Conservation (phyloP, 1,140 invertebrate species). For the Drosophila tropicalis region DNA sequence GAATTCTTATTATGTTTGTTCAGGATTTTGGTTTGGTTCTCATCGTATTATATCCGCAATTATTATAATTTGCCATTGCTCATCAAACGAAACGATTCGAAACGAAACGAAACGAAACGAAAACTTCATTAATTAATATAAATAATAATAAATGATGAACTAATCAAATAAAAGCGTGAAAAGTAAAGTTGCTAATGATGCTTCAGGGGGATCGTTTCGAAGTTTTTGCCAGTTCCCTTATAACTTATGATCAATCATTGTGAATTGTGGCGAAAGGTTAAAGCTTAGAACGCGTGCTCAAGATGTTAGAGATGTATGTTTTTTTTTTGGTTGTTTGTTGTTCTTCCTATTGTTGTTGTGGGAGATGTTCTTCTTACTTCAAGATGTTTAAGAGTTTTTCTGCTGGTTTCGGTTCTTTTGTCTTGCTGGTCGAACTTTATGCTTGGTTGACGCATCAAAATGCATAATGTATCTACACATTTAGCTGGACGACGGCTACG, state of each 20-base stretch:
- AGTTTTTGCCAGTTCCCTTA: background rate
- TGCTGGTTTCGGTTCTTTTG: background rate
- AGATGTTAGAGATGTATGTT: background rate
- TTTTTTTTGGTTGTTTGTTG: background rate
- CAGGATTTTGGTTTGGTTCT: background rate
- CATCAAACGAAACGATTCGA: constrained; percentile 21
- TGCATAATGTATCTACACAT: constrained; percentile 62
- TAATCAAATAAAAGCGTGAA: constrained; percentile 80
- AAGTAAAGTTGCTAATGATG: constrained; percentile 60
- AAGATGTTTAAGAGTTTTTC: background rate
- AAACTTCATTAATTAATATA: constrained; percentile 70
- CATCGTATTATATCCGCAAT: constrained; percentile 65
- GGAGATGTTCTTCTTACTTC: background rate
- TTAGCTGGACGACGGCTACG: constrained; percentile 32
- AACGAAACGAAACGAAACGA: constrained; percentile 30
- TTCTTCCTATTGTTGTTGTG: constrained; percentile 1
- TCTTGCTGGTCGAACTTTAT: constrained; percentile 41
- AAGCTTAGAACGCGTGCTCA: constrained; percentile 24
- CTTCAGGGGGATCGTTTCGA: constrained; percentile 17
- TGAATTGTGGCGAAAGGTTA: constrained; percentile 13
- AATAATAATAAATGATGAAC: constrained; percentile 78
- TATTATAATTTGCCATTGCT: constrained; percentile 62
- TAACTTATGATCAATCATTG: constrained; percentile 39
- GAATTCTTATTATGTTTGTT: constrained; percentile 41
- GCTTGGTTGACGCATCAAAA: constrained; percentile 60